Conservation (phyloP, 1,140 invertebrate species). For the Bombus haemorrhoidalis region DNA sequence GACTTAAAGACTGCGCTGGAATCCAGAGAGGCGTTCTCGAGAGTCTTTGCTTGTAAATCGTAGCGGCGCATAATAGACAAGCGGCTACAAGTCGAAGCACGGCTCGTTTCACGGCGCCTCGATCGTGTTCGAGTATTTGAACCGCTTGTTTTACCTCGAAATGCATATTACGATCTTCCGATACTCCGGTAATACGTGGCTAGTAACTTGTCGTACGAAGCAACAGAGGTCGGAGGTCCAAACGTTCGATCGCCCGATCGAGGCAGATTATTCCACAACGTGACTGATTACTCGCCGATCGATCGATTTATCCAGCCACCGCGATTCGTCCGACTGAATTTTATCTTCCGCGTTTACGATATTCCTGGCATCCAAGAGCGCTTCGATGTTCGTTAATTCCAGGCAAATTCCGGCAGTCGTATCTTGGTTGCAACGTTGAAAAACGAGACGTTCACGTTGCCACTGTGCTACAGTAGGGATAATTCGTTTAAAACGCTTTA, state of each 20-base stretch:
- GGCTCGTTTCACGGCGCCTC: neutral
- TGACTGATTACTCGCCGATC: constrained; percentile 19
- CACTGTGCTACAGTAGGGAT: neutral
- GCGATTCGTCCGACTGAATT: constrained; percentile 13
- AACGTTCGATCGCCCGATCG: neutral
- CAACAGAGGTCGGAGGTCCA: constrained; percentile 16
- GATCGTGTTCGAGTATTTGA: constrained; percentile 38
- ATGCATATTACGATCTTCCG: constrained; percentile 6
- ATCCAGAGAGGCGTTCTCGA: constrained; percentile 9
- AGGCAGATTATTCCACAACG: constrained; percentile 27
- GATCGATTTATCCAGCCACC: neutral
- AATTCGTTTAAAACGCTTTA: too few relatives aligned
- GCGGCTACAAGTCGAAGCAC: constrained; percentile 7
- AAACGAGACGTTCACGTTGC: constrained; percentile 29
- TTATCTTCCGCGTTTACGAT: constrained; percentile 4
- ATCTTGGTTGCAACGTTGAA: neutral
- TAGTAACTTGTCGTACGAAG: constrained; percentile 28
- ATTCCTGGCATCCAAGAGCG: neutral
- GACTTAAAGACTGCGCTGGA: constrained; percentile 27
- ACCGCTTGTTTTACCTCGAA: constrained; percentile 28
- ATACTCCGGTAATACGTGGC: constrained; percentile 21
- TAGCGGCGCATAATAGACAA: constrained; percentile 25
- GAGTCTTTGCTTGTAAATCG: constrained; percentile 35
- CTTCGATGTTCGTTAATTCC: neutral
- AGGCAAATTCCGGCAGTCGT: neutral